Percentiles rank a stretch among this genome's conserved stretches.
Evolutionary conservation across 2,113 vertebrate species (phyloP).

Genomic region (Epinephelus cyanopodus): DNA sequence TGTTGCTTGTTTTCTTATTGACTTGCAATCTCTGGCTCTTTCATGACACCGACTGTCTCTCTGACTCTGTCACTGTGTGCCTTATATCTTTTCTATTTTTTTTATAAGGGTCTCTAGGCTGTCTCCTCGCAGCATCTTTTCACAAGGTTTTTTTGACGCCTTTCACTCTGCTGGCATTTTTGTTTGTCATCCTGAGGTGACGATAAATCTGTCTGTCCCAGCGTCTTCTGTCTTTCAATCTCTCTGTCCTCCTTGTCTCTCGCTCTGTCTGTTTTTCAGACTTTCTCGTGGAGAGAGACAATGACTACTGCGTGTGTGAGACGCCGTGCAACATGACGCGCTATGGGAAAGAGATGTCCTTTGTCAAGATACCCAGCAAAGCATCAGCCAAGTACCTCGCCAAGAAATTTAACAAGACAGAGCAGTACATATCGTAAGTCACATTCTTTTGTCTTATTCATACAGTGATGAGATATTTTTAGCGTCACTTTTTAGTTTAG

Average conservation of each 20-base stretch:
- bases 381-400: conserved; percentile 98
- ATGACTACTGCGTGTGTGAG: conserved; percentile 95
- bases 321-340: conserved; percentile 98
- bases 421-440: conserved; percentile 97
- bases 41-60: conserved; percentile 23
- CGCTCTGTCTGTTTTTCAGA: conserved; percentile 80
- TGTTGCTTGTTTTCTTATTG: conserved; percentile 56
- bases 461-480: not conserved
- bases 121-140: conserved; percentile 6
- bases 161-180: conserved; percentile 38
- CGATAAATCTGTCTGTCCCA: conserved; percentile 28
- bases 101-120: conserved; percentile 33
- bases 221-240: conserved; percentile 24
- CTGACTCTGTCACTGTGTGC: conserved; percentile 13
- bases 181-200: conserved; percentile 39
- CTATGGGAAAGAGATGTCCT: conserved; percentile 97
- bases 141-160: conserved; percentile 13
- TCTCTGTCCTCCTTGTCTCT: not conserved
- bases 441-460: not conserved
- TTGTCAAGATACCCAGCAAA: conserved; percentile 99
- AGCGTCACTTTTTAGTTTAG: not conserved
- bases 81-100: conserved; percentile 31
- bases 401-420: conserved; percentile 99
- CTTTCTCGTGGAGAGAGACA: conserved; percentile 98
- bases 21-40: conserved; percentile 42